Base-by-base conservation (phyloP, 2,113 vertebrate genomes). In the Peromyscus leucopus region DNA sequence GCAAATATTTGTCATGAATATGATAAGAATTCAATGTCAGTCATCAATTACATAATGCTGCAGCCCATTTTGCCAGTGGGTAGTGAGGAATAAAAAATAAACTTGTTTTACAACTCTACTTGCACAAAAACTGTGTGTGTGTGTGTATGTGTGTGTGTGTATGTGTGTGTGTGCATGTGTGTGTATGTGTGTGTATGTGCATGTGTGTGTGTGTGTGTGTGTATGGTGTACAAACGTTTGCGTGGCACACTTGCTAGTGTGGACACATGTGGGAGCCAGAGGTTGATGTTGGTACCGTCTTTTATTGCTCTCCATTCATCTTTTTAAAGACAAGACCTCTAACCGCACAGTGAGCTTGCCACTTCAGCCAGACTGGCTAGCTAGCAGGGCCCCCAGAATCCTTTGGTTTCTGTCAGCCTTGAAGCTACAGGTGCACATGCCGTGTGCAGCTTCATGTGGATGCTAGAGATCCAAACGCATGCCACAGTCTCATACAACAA, bases 51-150 rank as follows among this genome's bases (percentile, higher is more conserved):
- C 69, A 84, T 19, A 36, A 12, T 79, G 71, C 39, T 51, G 24
- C 31, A 78, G 46, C 61, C 61, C 71, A 55, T 80, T 95, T 92
- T 71, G 39, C 39, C 59, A 76, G 48, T 55, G 48, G 78, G 82
- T 90, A 89, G 7, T 51, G 57, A 97, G 33, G 88, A 21, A 89
- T 84, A 83, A 90, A 94, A 74, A 79, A 39, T 87, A 92, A 91
- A 72, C 3, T 3, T 46, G 72, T 55, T 92, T 96, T 72, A 86
- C 26, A 65, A 19, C 4, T 46, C 7, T 65, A 31, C 16, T 65
- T 19, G 26, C 83, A 65, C 9, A 33, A 46, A 65, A 42, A 42
- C 3, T 26, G 39, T 21, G 22, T 84, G 36, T 55, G 28, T 21
- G 6, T 71, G 31, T 36, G 39, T 24, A 17, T 39, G 36, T 75